Evolutionary conservation across 2,797 vertebrate species (phyloP).

Genomic region (Chromobotia macracanthus): DNA sequence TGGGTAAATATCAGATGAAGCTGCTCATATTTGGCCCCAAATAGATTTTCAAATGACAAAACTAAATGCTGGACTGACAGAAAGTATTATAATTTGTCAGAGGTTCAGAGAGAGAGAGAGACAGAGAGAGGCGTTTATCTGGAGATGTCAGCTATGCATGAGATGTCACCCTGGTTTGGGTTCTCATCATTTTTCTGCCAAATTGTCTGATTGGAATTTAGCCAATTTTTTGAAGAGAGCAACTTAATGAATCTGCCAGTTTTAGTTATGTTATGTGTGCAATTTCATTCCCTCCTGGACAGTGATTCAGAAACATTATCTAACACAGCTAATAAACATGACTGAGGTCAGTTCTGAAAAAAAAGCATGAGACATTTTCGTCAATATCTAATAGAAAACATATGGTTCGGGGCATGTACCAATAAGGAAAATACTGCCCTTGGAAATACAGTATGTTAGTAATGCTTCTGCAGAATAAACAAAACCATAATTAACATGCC

Average conservation of each 20-base stretch:
- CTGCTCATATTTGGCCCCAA: constrained; percentile 41
- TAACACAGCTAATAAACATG: constrained; percentile 26
- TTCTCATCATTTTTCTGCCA: constrained; percentile 56
- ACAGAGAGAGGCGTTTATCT: constrained; percentile 41
- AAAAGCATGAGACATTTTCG: not conserved
- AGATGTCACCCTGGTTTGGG: constrained; percentile 57
- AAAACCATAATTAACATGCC: constrained; percentile 4
- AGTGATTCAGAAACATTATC: constrained; percentile 36
- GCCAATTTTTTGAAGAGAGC: constrained; percentile 55
- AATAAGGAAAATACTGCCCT: constrained; percentile 18
- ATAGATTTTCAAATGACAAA: constrained; percentile 49
- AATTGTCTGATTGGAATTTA: constrained; percentile 58
- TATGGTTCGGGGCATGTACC: not conserved
- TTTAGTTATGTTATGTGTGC: constrained; percentile 52
- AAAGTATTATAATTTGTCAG: constrained; percentile 59
- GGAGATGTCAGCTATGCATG: constrained; percentile 51
- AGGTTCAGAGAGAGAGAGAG: constrained; percentile 9
- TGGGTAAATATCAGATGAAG: constrained; percentile 9
- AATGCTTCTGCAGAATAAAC: not conserved
- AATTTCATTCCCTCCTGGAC: constrained; percentile 30
- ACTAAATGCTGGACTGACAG: constrained; percentile 49
- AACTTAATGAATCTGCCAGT: constrained; percentile 61
- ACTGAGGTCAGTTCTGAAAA: constrained; percentile 34
- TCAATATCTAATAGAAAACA: constrained; percentile 19
- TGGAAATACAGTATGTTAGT: not conserved